Base-by-base conservation (phyloP, 2,797 vertebrate genomes). In the Mionectes olivaceus region DNA sequence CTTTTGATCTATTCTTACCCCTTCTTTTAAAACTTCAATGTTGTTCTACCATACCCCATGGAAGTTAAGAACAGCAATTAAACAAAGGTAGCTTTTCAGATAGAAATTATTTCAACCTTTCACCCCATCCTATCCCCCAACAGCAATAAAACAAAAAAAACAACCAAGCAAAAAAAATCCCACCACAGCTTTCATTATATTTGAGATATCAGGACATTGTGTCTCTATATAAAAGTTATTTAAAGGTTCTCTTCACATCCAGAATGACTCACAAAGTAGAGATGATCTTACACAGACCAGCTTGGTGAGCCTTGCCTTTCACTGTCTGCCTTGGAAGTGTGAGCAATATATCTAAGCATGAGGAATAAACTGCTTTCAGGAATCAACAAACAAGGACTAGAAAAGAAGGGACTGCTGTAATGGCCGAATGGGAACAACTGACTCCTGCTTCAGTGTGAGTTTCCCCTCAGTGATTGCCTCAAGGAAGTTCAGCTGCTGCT, bases 401-500 rank as follows among this genome's bases (percentile, higher is more conserved):
- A 52, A 56, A 39, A 43, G 71, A 57, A 19, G 2, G n/a, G 37
- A 41, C 11, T 69, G 41, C 21, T 50, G 3, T 57, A 81, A 78
- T 32, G 39, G 84, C 52, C 68, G 89, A 39, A 75, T 43, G 33
- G 50, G 30, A 91, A 55, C 41, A 83, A 52, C 7, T 18, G 14
- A n/a, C 2, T 5, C 15, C 4, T 39, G 70, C 50, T 70, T 89
- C 57, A 82, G 44, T 76, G 39, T 13, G n/a, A 73, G 50, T 67
- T 94, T 83, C 63, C 25, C 76, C 35, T 89, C 52, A 49, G 50
- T 21, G 7, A 37, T 53, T 83, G 87, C 92, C 94, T 67, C 63
- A 63, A 91, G 95, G 89, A 94, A 69, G 55, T 94, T 93, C 64
- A 95, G 80, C 76, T 93, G 79, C 70, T 87, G 57, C 89, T 81